A percentile compares a stretch with the other conserved stretches of the same genome.
Conservation (phyloP, 2,888 invertebrate species). For the Glyphotaelius pellucidus region DNA sequence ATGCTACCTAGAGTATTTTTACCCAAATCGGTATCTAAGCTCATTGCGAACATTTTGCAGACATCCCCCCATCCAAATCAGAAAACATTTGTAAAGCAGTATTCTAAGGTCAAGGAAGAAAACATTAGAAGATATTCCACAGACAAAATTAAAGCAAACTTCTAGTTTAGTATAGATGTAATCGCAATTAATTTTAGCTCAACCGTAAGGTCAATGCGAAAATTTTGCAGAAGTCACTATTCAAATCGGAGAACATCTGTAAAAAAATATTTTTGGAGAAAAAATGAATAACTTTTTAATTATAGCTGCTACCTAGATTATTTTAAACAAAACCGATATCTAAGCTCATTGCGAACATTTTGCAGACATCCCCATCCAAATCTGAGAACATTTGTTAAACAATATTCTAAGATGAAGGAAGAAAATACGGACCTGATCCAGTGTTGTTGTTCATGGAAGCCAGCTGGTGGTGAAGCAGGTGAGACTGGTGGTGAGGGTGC, state of each 20-base stretch:
- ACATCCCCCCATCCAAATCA: neutral
- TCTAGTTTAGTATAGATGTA: neutral
- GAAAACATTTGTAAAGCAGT: neutral
- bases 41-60: neutral
- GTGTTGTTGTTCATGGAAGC: conserved; percentile 30
- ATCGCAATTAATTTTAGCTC: neutral
- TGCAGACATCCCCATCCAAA: neutral
- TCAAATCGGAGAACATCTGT: neutral
- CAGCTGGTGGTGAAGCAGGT: conserved; percentile 16
- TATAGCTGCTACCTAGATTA: neutral
- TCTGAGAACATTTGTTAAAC: neutral
- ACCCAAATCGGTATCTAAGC: neutral
- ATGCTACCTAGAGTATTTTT: neutral
- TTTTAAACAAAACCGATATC: neutral
- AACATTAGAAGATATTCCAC: neutral
- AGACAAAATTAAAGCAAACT: neutral
- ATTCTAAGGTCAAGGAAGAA: neutral
- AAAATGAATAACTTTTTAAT: neutral
- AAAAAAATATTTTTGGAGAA: neutral
- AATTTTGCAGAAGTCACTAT: neutral
- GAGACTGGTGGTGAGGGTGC: conserved; percentile 36
- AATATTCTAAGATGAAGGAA: neutral
- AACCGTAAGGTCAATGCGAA: neutral
- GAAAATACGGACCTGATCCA: conserved; percentile 33
- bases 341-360: neutral